Evolutionary conservation across 2,888 invertebrate genomes (phyloP), one percentile per base, ranked within the genome.

Genomic region (Gari tellinella): DNA sequence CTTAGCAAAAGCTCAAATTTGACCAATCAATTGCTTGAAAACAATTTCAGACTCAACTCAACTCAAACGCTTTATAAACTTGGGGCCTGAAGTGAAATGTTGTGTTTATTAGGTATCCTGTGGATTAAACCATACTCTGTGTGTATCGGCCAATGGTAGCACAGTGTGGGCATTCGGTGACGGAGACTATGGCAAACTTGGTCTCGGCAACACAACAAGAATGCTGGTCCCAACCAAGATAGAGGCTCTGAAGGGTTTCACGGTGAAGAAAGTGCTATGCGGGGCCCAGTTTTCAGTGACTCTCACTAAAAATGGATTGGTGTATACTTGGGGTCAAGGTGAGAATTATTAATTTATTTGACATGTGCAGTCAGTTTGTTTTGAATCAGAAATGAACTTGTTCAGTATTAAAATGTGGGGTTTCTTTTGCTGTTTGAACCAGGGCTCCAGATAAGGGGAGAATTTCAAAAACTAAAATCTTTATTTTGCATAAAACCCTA

Each of bases 161-260:
- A 92, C 91, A 1, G 94, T 94, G 0, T 95, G 94, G 94, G 93
- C 94, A 0, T 95, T 94, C 90, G 95, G 95, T 4, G 94, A 95
- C 90, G 94, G 94, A 0, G 94, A 94, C 84, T 94, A 94, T 88
- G 95, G 95, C 14, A 94, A 95, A 89, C 89, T 94, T 25, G 94
- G 92, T 10, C 86, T 90, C 19, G 91, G 91, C n/a, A 90, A 90
- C 79, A 85, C 89, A 15, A 86, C 89, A 17, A 85, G 90, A 41
- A 89, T 90, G 60, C 86, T 90, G 19, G 82, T 85, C 0, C 92
- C 92, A 1, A 94, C 92, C 89, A 90, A 93, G 80, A 93, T 95
- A 8, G 94, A 94, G 77, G 87, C 92, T 1, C 88, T 95, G 81
- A 93, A 93, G 81, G 93, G 94, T 79, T 85, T 94, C 31, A 93